Base-by-base conservation (phyloP, 2,113 vertebrate species). In the Rhadina sibilatrix region DNA sequence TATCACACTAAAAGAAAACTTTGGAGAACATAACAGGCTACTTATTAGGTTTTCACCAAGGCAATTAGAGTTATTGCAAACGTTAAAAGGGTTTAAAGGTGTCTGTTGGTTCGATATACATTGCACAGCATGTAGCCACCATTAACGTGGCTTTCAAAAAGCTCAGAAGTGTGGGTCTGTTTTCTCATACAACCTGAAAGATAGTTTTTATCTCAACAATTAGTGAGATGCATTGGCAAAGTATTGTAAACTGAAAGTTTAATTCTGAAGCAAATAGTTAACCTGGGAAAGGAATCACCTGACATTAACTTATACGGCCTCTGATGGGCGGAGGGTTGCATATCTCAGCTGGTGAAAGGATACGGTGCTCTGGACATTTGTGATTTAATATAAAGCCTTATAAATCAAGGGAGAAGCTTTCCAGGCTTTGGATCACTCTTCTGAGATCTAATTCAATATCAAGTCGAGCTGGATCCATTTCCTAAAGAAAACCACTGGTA, bases 401-500 rank as follows among this genome's bases (percentile, higher is more conserved):
- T 46, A 72, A 83, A 91, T 75, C 2, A 3, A 75, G 15, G 24
- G 28, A 89, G 60, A 84, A 82, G 15, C 4, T 87, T 87, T 90
- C 24, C 66, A 52, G 63, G 17, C 53, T 93, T 83, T 80, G 27
- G 30, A 88, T 95, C 46, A 75, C 33, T 85, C 37, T 76, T 94
- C 15, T 79, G 54, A 90, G 25, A 53, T 68, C 53, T 85, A 85
- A 76, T 83, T 85, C 85, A 84, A 46, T 89, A 74, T 53, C 40
- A 82, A 64, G 28, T 63, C 31, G 64, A 49, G 56, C 40, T 75
- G 52, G 47, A 71, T 70, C 57, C 44, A 11, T 91, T 91, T 93
- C 52, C 69, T 60, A 61, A 93, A 85, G 28, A 40, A 94, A 63
- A 61, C 20, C 21, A 61, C 28, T 42, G 60, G 46, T 33, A 37